Conservation (phyloP, 2,797 vertebrate genomes). For the Anguilla obscura region DNA sequence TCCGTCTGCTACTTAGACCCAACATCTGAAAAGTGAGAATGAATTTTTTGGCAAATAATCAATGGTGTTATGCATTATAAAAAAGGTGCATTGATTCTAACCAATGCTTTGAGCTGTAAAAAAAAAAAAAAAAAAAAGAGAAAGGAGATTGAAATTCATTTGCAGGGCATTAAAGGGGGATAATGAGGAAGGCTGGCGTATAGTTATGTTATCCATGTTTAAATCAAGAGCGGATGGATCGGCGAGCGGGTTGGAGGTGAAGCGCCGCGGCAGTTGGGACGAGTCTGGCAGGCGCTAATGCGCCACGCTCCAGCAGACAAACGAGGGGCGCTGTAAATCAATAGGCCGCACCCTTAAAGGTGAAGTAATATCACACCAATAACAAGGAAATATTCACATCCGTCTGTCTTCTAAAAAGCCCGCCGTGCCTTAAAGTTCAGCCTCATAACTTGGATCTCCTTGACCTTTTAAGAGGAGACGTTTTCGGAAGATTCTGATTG, state of each 20-base stretch:
- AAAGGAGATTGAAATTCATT: slow-evolving; percentile 32
- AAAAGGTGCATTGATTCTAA: neutral
- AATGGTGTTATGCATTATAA: neutral
- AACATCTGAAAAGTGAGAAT: neutral
- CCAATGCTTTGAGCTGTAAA: too few species aligned
- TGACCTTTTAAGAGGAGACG: slow-evolving; percentile 73
- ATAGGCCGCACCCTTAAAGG: slow-evolving; percentile 58
- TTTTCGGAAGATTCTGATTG: slow-evolving; percentile 61
- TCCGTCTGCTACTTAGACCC: neutral
- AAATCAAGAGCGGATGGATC: neutral
- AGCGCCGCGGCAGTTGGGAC: slow-evolving; percentile 53
- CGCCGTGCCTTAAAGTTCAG: slow-evolving; percentile 73
- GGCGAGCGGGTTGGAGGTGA: slow-evolving; percentile 32
- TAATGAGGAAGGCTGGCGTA: slow-evolving; percentile 15
- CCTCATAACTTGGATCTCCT: slow-evolving; percentile 69
- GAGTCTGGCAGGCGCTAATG: slow-evolving; percentile 55
- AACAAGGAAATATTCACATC: slow-evolving; percentile 48
- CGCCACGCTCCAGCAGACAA: slow-evolving; percentile 61
- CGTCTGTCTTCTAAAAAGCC: slow-evolving; percentile 49
- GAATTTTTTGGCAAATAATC: slow-evolving; percentile 1
- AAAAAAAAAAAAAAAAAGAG: neutral
- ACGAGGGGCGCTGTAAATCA: slow-evolving; percentile 69
- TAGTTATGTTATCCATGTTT: neutral
- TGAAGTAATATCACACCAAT: slow-evolving; percentile 60
- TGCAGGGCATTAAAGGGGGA: slow-evolving; percentile 43